phyloP scores from a whole-genome alignment of 2,888 invertebrate genomes.

The Polyommatus iphigenia region DNA sequence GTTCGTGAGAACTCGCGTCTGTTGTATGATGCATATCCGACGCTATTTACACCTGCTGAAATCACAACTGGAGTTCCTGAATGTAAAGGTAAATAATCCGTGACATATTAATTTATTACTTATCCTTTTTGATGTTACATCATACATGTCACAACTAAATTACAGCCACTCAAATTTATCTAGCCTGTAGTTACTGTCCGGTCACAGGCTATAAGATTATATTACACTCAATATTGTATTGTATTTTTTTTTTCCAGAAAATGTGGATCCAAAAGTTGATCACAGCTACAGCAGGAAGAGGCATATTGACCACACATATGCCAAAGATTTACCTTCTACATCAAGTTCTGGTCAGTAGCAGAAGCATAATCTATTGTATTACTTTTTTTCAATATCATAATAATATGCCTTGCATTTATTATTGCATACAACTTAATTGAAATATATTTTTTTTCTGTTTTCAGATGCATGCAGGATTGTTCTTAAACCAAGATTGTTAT shows the following conservation, averaged over 20 bases:
- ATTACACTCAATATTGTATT: background rate
- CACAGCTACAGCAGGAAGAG: background rate
- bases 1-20: too few relatives aligned
- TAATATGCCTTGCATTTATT: background rate
- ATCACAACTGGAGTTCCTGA: too few relatives aligned
- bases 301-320: background rate
- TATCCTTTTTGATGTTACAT: too few relatives aligned
- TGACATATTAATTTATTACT: too few relatives aligned
- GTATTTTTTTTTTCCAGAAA: background rate
- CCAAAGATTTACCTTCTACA: background rate
- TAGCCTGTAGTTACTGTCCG: too few relatives aligned
- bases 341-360: background rate
- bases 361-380: background rate
- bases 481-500: background rate
- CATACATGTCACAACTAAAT: too few relatives aligned
- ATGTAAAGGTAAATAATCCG: too few relatives aligned
- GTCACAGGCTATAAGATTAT: too few relatives aligned
- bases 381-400: background rate
- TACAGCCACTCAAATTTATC: too few relatives aligned
- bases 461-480: background rate
- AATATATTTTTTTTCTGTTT: too few relatives aligned
- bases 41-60: too few relatives aligned
- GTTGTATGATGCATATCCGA: too few relatives aligned
- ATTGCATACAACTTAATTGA: background rate
- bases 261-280: background rate